Evolutionary conservation across 2,797 vertebrate genomes (phyloP).

Genomic region (Urocyon cinereoargenteus): DNA sequence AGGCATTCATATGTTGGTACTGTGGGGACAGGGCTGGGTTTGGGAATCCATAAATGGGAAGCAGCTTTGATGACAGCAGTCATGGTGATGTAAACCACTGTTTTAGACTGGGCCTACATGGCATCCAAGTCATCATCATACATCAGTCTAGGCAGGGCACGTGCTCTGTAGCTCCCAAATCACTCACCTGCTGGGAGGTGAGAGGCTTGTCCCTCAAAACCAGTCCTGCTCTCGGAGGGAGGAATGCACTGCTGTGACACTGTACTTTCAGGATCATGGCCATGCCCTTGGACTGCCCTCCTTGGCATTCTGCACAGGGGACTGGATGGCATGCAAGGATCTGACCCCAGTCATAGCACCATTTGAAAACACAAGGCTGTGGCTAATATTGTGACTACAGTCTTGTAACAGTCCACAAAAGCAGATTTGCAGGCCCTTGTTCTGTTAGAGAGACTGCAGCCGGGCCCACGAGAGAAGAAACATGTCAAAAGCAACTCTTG

Average conservation of each 20-base stretch:
- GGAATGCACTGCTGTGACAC: rapidly evolving
- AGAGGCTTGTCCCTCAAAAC: neutral
- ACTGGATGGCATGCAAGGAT: neutral
- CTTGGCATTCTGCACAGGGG: neutral
- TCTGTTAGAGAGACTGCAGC: neutral
- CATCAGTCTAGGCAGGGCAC: neutral
- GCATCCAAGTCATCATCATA: neutral
- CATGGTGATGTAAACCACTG: neutral
- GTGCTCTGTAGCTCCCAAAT: neutral
- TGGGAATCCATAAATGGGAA: neutral
- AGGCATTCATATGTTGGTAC: neutral
- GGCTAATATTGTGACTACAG: neutral
- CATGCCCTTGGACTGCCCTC: neutral
- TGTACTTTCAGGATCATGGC: neutral
- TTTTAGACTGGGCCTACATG: neutral
- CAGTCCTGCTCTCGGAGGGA: neutral
- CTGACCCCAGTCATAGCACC: neutral
- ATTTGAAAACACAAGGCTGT: neutral
- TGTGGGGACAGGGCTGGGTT: neutral
- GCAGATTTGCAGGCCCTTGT: neutral
- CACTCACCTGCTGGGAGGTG: neutral
- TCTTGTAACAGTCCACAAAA: neutral
- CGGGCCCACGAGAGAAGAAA: neutral
- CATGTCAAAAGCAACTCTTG: neutral
- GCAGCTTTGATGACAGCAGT: neutral